A percentile compares a stretch with the other conserved stretches of the same genome.
Evolutionary conservation across 2,113 vertebrate species (phyloP).

Genomic region (Muntiacus muntjak): DNA sequence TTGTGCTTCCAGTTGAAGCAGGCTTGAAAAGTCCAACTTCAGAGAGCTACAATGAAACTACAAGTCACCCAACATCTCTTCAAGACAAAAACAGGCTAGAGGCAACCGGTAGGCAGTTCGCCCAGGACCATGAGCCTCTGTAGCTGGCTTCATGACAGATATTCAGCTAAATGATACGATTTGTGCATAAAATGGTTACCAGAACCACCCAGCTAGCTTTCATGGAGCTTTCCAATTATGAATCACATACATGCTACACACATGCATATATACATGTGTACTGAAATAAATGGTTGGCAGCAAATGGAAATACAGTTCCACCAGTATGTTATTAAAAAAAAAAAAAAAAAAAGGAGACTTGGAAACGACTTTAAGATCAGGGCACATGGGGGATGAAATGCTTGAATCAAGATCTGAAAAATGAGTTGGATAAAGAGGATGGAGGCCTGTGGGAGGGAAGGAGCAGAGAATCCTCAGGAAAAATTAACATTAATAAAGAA

Average conservation of each 20-base stretch:
- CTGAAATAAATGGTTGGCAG: neutral
- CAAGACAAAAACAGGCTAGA: neutral
- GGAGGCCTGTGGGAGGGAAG: neutral
- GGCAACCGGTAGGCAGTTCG: accelerated
- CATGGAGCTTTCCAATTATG: neutral
- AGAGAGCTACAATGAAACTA: neutral
- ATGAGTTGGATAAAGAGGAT: neutral
- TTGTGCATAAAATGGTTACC: neutral
- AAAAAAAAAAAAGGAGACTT: neutral
- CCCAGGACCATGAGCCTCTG: neutral
- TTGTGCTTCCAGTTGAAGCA: neutral
- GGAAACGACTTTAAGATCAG: neutral
- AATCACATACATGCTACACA: neutral
- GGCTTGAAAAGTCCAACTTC: neutral
- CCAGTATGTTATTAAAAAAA: neutral
- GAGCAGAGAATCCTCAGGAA: neutral
- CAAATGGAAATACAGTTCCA: neutral
- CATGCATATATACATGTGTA: neutral
- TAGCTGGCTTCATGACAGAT: neutral
- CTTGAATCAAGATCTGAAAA: neutral
- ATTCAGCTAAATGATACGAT: neutral
- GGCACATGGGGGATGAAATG: neutral
- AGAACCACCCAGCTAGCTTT: neutral
- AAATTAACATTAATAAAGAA: neutral
- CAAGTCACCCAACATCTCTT: neutral